Conservation (phyloP, 2,113 vertebrate species). For the Pterocles gutturalis region DNA sequence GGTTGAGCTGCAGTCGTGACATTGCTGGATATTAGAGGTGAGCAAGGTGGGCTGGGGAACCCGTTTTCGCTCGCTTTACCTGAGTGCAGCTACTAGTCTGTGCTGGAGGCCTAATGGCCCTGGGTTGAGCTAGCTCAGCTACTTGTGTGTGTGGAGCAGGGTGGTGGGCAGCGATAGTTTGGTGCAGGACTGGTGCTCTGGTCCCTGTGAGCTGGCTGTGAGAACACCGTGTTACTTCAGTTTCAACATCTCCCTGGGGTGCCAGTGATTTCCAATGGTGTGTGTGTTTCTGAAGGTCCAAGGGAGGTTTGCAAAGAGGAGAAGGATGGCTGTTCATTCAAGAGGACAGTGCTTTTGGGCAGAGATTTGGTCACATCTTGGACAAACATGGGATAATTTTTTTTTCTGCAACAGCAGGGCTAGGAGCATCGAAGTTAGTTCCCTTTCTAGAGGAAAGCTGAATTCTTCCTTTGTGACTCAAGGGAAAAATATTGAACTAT, state of each 20-base stretch:
- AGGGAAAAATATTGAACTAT: not conserved
- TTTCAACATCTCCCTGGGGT: not conserved
- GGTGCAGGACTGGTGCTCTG: not conserved
- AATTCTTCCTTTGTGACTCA: not conserved
- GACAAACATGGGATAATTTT: not conserved
- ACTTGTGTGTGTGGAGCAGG: not conserved
- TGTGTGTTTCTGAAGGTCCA: not conserved
- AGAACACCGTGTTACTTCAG: not conserved
- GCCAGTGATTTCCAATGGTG: not conserved
- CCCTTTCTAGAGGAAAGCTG: not conserved
- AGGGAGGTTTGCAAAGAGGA: not conserved
- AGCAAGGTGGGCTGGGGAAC: not conserved
- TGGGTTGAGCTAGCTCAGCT: not conserved
- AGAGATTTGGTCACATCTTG: not conserved
- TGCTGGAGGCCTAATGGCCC: not conserved
- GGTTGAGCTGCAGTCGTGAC: not conserved
- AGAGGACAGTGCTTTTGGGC: not conserved
- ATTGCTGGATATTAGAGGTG: not conserved
- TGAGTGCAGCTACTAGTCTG: rapidly evolving
- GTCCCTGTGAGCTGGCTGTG: not conserved
- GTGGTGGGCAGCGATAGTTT: not conserved
- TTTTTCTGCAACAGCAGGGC: not conserved
- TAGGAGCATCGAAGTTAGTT: not conserved
- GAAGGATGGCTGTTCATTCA: not conserved
- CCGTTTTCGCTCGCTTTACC: not conserved